Evolutionary conservation across 2,888 invertebrate species (phyloP).

Genomic region (Xiphydria camelus): DNA sequence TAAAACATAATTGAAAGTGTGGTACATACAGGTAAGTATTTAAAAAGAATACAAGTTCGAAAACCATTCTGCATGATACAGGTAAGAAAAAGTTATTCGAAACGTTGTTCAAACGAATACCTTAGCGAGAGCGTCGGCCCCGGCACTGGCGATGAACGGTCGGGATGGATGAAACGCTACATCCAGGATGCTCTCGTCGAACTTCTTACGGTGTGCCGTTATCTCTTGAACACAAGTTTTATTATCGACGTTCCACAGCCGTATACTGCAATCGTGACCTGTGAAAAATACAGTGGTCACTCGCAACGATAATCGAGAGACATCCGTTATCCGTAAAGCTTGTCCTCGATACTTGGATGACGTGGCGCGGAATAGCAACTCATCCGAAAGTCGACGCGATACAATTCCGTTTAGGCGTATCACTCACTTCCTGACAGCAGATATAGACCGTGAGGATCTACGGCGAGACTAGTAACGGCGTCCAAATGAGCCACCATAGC

Average conservation of each 20-base stretch:
- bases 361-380: too few relatives aligned
- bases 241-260: constrained; percentile 98
- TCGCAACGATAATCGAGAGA: too few relatives aligned
- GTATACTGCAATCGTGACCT: constrained; percentile 96
- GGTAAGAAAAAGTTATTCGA: constrained; percentile 31
- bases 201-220: constrained; percentile 98
- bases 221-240: constrained; percentile 99
- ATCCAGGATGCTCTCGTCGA: constrained; percentile 98
- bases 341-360: too few relatives aligned
- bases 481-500: constrained; percentile 99
- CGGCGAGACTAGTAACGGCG: constrained; percentile 95
- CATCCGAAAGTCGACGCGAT: too few relatives aligned
- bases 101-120: constrained; percentile 79
- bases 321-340: too few relatives aligned
- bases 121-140: constrained; percentile 98
- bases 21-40: constrained; percentile 53
- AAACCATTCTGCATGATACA: constrained; percentile 45
- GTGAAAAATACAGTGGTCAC: constrained; percentile 27
- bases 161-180: constrained; percentile 99
- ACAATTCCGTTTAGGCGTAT: too few relatives aligned
- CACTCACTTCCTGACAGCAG: constrained; percentile 89
- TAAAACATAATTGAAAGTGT: constrained; percentile 50
- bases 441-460: constrained; percentile 98
- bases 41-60: constrained; percentile 55
- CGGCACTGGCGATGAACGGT: constrained; percentile 98